Base-by-base conservation (phyloP, 2,797 vertebrate species). In the Coendou prehensilis region DNA sequence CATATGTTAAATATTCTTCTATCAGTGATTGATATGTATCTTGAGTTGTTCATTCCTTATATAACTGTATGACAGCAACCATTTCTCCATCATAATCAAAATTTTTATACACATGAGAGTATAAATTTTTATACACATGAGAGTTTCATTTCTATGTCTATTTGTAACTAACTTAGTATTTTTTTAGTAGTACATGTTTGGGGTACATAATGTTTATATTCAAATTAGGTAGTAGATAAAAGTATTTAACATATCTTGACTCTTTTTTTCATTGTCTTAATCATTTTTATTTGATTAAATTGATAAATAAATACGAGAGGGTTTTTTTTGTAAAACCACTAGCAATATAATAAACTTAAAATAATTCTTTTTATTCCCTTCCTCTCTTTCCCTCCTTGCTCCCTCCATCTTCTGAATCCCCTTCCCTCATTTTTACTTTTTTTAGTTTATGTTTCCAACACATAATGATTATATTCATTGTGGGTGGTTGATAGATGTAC, bases 71-170 rank as follows among this genome's bases (percentile, higher is more conserved):
- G n/a, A n/a, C 5, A 41, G 45, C 26, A 61, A 52, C 23, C n/a
- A 59, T 81, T 87, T 80, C 61, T 93, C 84, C 45, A 73, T n/a
- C 45, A 81, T 81, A 86, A 56, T 54, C 61, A 93, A 93, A 71
- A 73, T 6, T 63, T 75, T 63, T 73, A 63, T n/a, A 63, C 57
- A 33, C 6, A 14, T 30, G 20, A 82, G n/a, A 63, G 28, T 41
- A 18, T n/a, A 93, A 71, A 61, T 9, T 63, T 82, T 73, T 73
- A 63, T n/a, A 63, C 57, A 33, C 10, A 14, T 41, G 20, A 63
- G 20, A 54, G 18, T 63, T 82, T 82, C 37, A 88, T 82, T 56
- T 9, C 41, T 73, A n/a, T 75, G 20, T 45, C 28, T 73, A 33
- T 71, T 52, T 93, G 14, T 37, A 47, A 82, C n/a, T 71, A 82